Conservation (phyloP, 2,888 invertebrate genomes). For the Mesochorus sp. region DNA sequence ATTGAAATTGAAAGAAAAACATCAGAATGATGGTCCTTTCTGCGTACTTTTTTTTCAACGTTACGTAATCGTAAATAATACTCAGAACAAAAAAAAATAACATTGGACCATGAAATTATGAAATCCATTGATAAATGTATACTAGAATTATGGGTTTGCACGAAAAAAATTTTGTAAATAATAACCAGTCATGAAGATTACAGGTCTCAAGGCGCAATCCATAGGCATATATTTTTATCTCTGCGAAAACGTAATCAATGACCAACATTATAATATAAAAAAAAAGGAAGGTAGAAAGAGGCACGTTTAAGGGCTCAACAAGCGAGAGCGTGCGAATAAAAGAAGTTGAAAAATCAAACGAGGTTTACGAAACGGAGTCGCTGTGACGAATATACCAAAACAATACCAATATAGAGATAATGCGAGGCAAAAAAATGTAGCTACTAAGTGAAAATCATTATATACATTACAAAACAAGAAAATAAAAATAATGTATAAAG, state of each 20-base stretch:
- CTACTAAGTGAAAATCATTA: constrained; percentile 65
- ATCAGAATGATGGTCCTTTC: not conserved
- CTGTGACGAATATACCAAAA: constrained; percentile 82
- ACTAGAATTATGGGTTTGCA: constrained; percentile 12
- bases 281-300: constrained; percentile 14
- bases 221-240: constrained; percentile 74
- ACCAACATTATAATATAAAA: constrained; percentile 63
- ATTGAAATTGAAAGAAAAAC: constrained; percentile 10
- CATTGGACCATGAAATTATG: not conserved
- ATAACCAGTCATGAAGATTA: constrained; percentile 21
- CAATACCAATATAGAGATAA: constrained; percentile 72
- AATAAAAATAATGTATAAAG: constrained; percentile 51
- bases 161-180: constrained; percentile 63
- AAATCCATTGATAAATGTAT: not conserved
- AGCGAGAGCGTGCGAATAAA: constrained; percentile 25
- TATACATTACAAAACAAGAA: constrained; percentile 57
- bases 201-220: constrained; percentile 24
- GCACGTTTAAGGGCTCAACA: constrained; percentile 2
- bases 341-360: constrained; percentile 74
- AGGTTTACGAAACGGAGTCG: constrained; percentile 76
- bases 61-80: not conserved
- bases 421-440: constrained; percentile 64
- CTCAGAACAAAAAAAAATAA: too few species aligned
- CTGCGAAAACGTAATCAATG: constrained; percentile 67
- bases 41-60: constrained; percentile 33